Percentiles rank a stretch among this genome's conserved stretches.
phyloP scores from a whole-genome alignment of 2,797 vertebrate genomes.

The Podargus strigoides region DNA sequence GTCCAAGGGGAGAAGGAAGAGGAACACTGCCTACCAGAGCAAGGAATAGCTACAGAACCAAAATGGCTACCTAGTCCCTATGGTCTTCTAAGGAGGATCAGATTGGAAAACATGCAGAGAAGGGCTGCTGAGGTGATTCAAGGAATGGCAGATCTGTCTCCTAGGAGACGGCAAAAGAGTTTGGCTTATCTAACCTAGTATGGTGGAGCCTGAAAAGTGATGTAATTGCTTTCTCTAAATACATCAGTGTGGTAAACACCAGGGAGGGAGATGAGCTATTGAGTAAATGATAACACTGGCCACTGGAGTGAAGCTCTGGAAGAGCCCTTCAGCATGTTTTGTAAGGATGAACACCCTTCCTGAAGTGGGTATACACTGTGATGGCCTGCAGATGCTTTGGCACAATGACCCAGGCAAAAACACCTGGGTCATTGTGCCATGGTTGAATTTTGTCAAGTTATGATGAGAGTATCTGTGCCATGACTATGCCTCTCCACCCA shows the following conservation, averaged over 20 bases:
- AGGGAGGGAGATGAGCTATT: neutral
- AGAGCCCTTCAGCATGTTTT: neutral
- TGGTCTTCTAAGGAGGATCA: neutral
- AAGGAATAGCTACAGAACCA: neutral
- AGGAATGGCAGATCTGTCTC: neutral
- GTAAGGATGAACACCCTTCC: neutral
- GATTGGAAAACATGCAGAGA: neutral
- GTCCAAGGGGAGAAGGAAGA: neutral
- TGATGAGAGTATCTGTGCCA: neutral
- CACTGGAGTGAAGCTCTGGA: neutral
- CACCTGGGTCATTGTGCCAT: neutral
- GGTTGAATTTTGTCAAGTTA: neutral
- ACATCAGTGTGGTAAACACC: neutral
- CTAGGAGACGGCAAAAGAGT: neutral
- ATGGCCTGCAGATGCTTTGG: neutral
- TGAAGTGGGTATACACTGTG: neutral
- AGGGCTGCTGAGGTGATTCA: neutral
- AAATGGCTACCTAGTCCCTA: neutral
- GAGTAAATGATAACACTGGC: neutral
- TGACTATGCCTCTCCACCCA: neutral
- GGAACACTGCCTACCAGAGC: neutral
- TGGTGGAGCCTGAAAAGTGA: neutral
- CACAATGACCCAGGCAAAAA: neutral
- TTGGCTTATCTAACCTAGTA: too few species aligned
- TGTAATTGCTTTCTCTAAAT: accelerated